Conservation (phyloP, 2,888 invertebrate genomes). For the Agrypnus murinus region DNA sequence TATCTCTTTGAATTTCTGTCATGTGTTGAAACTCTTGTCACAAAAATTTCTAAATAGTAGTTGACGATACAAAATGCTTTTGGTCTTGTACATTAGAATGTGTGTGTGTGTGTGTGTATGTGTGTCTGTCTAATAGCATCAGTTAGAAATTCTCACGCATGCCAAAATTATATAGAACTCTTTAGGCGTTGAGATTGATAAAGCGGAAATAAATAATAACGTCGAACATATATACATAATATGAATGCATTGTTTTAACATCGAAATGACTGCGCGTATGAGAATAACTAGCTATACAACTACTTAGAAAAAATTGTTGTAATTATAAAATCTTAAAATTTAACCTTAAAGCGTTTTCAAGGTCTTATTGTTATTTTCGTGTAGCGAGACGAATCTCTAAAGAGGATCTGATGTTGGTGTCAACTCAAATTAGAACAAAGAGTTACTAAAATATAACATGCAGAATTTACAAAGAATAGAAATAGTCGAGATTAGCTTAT, state of each 20-base stretch:
- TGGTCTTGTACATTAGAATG: constrained; percentile 33
- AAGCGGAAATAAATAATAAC: constrained; percentile 63
- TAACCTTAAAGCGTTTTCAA: neutral
- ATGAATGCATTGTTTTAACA: constrained; percentile 56
- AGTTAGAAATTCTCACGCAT: constrained; percentile 58
- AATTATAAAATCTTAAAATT: constrained; percentile 8
- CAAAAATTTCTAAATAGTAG: constrained; percentile 3
- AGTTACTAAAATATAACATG: too few species aligned
- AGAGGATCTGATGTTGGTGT: too few species aligned
- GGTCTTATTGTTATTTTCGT: constrained; percentile 12
- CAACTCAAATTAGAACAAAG: too few species aligned
- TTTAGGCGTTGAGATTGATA: constrained; percentile 61
- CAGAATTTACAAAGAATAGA: too few species aligned
- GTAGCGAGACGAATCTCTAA: too few species aligned
- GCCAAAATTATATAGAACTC: constrained; percentile 57
- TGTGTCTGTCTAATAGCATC: constrained; percentile 16
- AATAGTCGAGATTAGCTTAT: too few species aligned
- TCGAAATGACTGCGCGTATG: constrained; percentile 46
- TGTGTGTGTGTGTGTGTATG: too few species aligned
- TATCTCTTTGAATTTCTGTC: neutral
- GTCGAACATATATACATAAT: constrained; percentile 60
- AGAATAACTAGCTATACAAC: constrained; percentile 30
- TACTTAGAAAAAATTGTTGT: neutral
- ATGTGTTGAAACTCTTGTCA: constrained; percentile 3
- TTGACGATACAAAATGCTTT: constrained; percentile 24